These are phyloP conservation scores for Pollachius pollachius DNA, from an alignment of 2,113 vertebrate genomes.

Conservation along the genomic window DNA sequence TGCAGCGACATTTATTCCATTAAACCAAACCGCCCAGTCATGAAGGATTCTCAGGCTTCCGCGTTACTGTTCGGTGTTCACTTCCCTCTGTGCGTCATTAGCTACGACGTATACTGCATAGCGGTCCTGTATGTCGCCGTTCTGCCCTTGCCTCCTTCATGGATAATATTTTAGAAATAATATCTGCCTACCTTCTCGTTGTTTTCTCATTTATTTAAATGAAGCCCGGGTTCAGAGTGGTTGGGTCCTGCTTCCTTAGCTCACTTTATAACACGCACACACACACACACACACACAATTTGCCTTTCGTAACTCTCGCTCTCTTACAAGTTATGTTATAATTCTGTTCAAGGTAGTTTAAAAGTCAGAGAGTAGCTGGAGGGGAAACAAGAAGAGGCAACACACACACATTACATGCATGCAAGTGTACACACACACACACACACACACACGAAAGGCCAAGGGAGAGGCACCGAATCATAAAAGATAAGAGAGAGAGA, in stretches of 20 bases:
- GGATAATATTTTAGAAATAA: background rate
- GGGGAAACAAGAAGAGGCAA: slow-evolving; percentile 30
- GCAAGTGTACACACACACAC: slow-evolving; percentile 7
- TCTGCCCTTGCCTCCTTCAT: background rate
- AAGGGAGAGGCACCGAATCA: background rate
- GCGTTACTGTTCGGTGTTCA: too few relatives aligned
- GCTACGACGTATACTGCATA: too few relatives aligned
- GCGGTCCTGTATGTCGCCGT: too few relatives aligned
- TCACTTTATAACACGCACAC: background rate
- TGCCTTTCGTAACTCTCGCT: background rate
- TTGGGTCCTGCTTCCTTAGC: background rate
- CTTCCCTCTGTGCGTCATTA: too few relatives aligned
- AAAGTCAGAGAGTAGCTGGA: slow-evolving; percentile 51
- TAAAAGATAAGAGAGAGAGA: background rate
- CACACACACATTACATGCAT: slow-evolving; percentile 1
- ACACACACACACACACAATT: background rate
- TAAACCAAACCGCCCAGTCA: too few relatives aligned
- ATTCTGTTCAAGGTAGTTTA: slow-evolving; percentile 63
- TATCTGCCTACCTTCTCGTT: background rate
- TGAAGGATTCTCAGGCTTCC: too few relatives aligned
- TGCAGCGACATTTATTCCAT: too few relatives aligned
- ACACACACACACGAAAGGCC: background rate
- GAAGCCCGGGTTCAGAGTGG: background rate
- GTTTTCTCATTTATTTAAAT: background rate
- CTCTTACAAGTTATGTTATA: slow-evolving; percentile 48